A percentile compares a stretch with the other conserved stretches of the same genome.
These are phyloP conservation scores for Patella pellucida DNA, from an alignment of 2,888 invertebrate genomes.

Conservation along the genomic window DNA sequence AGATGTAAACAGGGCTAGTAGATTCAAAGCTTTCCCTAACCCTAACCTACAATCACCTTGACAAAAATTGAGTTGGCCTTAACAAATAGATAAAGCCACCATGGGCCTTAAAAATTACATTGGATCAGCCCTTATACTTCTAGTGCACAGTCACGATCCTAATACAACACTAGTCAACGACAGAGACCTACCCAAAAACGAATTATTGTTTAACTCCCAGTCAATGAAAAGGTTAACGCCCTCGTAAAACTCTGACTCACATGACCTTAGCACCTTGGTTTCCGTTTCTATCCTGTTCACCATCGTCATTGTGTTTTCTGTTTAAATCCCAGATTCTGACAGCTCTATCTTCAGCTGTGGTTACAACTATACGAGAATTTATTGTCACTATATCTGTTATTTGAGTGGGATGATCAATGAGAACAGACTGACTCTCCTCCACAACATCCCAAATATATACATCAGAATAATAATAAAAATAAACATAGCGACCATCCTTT, in stretches of 20 bases:
- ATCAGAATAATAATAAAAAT: not conserved
- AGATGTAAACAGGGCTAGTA: too few species aligned
- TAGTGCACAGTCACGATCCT: too few species aligned
- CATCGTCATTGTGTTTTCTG: not conserved
- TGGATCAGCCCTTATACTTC: too few species aligned
- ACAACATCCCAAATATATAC: constrained; percentile 7
- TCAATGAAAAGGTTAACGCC: too few species aligned
- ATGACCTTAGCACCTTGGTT: not conserved
- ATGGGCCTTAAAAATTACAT: too few species aligned
- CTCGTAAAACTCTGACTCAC: not conserved
- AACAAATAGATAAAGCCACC: too few species aligned
- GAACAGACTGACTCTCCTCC: not conserved
- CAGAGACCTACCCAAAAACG: too few species aligned
- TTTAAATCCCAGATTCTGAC: constrained; percentile 39
- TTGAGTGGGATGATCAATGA: constrained; percentile 9
- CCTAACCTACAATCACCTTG: too few species aligned
- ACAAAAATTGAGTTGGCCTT: too few species aligned
- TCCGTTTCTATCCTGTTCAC: not conserved
- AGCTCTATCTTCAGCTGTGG: constrained; percentile 36
- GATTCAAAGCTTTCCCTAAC: too few species aligned
- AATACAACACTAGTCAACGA: too few species aligned
- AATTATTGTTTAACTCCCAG: too few species aligned
- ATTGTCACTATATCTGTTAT: constrained; percentile 23
- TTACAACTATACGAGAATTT: constrained; percentile 29
- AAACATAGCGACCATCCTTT: not conserved